Evolutionary conservation across 2,113 vertebrate genomes (phyloP).

Genomic region (Sminthopsis crassicaudata): DNA sequence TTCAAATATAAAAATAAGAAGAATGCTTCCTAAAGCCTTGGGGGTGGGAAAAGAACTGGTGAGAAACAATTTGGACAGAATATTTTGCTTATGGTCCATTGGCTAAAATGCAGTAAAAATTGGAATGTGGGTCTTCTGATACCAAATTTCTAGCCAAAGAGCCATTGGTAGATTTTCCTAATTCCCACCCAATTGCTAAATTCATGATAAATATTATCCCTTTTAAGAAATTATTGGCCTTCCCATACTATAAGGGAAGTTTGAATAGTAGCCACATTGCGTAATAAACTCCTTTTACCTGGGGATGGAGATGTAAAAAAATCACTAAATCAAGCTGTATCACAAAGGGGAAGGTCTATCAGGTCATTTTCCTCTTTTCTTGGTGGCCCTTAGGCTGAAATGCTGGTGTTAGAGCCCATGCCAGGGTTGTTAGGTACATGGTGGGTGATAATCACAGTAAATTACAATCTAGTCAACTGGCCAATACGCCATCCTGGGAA

Average conservation of each 20-base stretch:
- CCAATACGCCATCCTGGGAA: constrained; percentile 42
- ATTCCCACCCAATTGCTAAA: neutral
- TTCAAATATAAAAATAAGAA: neutral
- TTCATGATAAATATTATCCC: neutral
- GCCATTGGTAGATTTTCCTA: neutral
- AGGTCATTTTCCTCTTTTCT: neutral
- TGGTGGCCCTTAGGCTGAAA: neutral
- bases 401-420: neutral
- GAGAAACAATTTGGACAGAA: neutral
- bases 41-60: neutral
- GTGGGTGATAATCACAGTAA: neutral
- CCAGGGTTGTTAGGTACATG: neutral
- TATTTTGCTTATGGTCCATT: neutral
- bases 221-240: neutral
- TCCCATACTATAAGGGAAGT: neutral
- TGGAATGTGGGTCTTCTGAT: neutral
- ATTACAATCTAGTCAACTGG: constrained; percentile 18
- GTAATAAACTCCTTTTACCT: neutral
- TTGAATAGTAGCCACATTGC: neutral
- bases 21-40: neutral
- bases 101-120: neutral
- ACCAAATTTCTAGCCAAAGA: neutral
- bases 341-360: neutral
- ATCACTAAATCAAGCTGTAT: neutral
- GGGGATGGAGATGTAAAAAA: neutral